A percentile compares a stretch with the other conserved stretches of the same genome.
Conservation (phyloP, 2,113 vertebrate species). For the Vulpes vulpes region DNA sequence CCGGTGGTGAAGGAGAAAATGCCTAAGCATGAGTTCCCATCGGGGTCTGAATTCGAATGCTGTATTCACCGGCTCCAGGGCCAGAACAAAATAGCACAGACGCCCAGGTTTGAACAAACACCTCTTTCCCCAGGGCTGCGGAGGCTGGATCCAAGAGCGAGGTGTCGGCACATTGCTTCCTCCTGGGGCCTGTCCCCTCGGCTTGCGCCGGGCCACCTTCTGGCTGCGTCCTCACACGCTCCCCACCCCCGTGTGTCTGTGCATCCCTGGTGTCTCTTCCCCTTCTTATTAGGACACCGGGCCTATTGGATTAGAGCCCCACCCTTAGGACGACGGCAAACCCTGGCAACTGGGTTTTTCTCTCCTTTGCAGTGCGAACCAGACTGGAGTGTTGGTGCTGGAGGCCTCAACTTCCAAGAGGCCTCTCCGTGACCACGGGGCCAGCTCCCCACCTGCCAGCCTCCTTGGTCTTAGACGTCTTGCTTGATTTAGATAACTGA, state of each 20-base stretch:
- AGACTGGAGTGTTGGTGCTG: background rate
- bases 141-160: background rate
- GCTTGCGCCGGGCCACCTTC: background rate
- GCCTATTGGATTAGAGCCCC: background rate
- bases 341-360: background rate
- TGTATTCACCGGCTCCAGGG: background rate
- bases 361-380: no score
- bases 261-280: background rate
- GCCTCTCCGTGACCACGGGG: background rate
- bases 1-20: no score
- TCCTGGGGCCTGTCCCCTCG: background rate
- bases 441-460: background rate
- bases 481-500: background rate
- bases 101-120: background rate
- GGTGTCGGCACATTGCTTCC: background rate
- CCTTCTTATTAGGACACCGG: background rate
- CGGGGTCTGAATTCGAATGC: no score
- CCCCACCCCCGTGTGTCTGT: background rate
- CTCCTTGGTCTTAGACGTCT: background rate
- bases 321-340: background rate
- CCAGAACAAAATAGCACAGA: background rate
- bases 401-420: background rate
- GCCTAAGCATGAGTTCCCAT: background rate
- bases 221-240: background rate
- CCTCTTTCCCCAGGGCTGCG: background rate